These are phyloP conservation scores for Psylliodes chrysocephalus DNA, from an alignment of 2,888 invertebrate species.

Conservation along the genomic window DNA sequence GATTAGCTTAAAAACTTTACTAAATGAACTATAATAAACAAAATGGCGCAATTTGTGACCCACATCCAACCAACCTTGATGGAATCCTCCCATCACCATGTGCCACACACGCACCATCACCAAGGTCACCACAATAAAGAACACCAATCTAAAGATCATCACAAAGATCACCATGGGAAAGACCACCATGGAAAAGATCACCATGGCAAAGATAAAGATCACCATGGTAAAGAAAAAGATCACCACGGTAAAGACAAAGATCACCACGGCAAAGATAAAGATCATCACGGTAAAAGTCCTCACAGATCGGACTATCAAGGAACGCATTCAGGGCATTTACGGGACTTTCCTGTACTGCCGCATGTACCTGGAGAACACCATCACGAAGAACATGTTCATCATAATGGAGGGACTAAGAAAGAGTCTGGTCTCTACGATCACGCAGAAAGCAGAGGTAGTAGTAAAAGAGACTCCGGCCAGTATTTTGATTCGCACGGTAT, in stretches of 20 bases:
- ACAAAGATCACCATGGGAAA: slow-evolving; percentile 55
- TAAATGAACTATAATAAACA: slow-evolving; percentile 10
- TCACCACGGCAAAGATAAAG: slow-evolving; percentile 51
- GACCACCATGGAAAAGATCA: slow-evolving; percentile 45
- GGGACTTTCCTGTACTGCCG: slow-evolving; percentile 60
- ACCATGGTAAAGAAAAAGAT: slow-evolving; percentile 17
- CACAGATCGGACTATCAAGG: slow-evolving; percentile 30
- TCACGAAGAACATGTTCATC: slow-evolving; percentile 30
- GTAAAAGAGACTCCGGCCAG: slow-evolving; percentile 55
- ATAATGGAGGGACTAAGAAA: slow-evolving; percentile 19
- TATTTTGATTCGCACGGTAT: slow-evolving; percentile 62
- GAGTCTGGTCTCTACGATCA: slow-evolving; percentile 14
- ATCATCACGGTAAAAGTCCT: slow-evolving; percentile 35
- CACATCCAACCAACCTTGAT: slow-evolving; percentile 70
- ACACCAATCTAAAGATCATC: slow-evolving; percentile 51
- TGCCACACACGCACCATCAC: slow-evolving; percentile 65
- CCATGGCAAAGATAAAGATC: slow-evolving; percentile 45
- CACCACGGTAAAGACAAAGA: slow-evolving; percentile 47
- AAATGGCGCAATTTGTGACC: slow-evolving; percentile 71
- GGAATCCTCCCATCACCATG: slow-evolving; percentile 69
- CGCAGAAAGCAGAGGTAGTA: slow-evolving; percentile 31
- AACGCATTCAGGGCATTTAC: slow-evolving; percentile 41
- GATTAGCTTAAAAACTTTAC: slow-evolving; percentile 3
- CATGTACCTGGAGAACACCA: slow-evolving; percentile 34
- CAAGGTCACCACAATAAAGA: slow-evolving; percentile 64